These are phyloP conservation scores for Synergus itoensis DNA, from an alignment of 2,888 invertebrate genomes.

Conservation along the genomic window DNA sequence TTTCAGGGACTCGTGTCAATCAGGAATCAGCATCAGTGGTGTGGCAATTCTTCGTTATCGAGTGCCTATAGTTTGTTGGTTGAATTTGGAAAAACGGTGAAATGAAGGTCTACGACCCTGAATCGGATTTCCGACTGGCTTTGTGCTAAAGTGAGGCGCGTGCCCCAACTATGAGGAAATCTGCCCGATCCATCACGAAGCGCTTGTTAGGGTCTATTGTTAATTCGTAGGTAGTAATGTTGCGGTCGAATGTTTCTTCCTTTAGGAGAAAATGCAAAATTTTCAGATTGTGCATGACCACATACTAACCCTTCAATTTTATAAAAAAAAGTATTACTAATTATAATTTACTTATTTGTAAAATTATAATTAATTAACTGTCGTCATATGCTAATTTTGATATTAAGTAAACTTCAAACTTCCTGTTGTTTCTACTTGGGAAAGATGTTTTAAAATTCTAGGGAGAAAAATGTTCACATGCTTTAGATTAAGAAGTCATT, in stretches of 20 bases:
- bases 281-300: background rate
- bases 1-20: constrained; percentile 33
- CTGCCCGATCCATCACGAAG: constrained; percentile 63
- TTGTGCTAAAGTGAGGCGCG: constrained; percentile 54
- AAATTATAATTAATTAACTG: background rate
- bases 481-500: constrained; percentile 70
- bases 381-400: no score
- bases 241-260: constrained; percentile 44
- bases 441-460: background rate
- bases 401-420: background rate
- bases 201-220: constrained; percentile 69
- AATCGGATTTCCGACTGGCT: constrained; percentile 50
- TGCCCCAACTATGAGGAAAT: constrained; percentile 54
- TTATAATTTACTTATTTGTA: background rate
- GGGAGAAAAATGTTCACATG: constrained; percentile 2
- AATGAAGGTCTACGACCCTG: constrained; percentile 22
- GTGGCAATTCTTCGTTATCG: constrained; percentile 44
- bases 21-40: constrained; percentile 23
- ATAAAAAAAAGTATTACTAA: background rate
- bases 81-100: constrained; percentile 20
- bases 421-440: background rate
- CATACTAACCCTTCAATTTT: constrained; percentile 19
- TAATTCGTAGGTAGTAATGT: constrained; percentile 38
- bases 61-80: constrained; percentile 6
- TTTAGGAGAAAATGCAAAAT: constrained; percentile 33